Evolutionary conservation across 2,797 vertebrate species (phyloP).

Genomic region (Holocentrus rufus): DNA sequence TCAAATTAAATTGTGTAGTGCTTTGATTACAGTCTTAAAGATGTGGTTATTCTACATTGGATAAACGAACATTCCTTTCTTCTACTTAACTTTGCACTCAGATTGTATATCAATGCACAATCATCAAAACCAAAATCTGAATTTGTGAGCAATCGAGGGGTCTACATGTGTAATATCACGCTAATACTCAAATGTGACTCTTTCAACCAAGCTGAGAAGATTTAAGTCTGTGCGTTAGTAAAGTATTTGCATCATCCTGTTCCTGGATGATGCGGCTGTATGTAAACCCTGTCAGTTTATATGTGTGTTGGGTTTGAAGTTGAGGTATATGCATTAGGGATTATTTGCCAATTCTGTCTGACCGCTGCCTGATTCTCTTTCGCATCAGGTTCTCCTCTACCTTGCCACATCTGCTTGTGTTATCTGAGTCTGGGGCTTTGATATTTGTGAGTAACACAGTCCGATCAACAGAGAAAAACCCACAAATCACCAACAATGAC

Average conservation of each 20-base stretch:
- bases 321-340: slow-evolving; percentile 13
- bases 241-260: no score
- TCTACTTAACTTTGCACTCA: background rate
- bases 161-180: no score
- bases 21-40: background rate
- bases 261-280: no score
- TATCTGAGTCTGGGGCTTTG: slow-evolving; percentile 46
- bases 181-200: no score
- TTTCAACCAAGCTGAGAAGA: no score
- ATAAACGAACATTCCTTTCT: background rate
- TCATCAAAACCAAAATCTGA: background rate
- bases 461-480: slow-evolving; percentile 20
- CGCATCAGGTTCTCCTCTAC: slow-evolving; percentile 40
- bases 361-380: slow-evolving; percentile 28
- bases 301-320: slow-evolving; percentile 4
- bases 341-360: slow-evolving; percentile 24
- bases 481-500: slow-evolving; percentile 38
- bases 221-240: no score
- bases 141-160: no score
- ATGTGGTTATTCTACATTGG: background rate
- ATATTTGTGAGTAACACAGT: slow-evolving; percentile 44
- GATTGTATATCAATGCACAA: no score
- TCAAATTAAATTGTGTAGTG: background rate
- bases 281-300: background rate
- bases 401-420: slow-evolving; percentile 27